Base-by-base conservation (phyloP, 2,797 vertebrate genomes). In the Rhinogobio ventralis region DNA sequence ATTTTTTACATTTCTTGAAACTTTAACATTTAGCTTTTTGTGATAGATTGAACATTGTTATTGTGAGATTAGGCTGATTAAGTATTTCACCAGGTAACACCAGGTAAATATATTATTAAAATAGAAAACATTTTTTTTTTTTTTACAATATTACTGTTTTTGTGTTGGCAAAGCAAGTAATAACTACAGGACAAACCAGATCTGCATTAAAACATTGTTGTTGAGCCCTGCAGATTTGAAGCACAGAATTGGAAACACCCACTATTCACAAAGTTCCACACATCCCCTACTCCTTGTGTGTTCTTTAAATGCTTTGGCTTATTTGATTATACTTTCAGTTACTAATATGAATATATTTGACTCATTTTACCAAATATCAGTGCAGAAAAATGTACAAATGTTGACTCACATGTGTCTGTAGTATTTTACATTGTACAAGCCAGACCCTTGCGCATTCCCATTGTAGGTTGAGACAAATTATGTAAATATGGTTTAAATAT, bases 1-100 rank as follows among this genome's bases (percentile, higher is more conserved):
- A 6, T 74, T 53, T 51, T 73, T 73, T 73, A 20, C 13, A 73
- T 73, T 25, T 73, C 71, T 51, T 51, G 17, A 51, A 30, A 73
- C 25, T 19, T 28, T 49, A 51, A 20, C 25, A 28, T 49, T 9
- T 49, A 15, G 13, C 45, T 28, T 49, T 72, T 15, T 49, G 2
- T 19, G n/a, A 72, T 28, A 10, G 42, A 46, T 15, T 72, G 5
- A 49, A 49, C 8, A 45, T 46, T 72, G 15, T 25, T 49, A 9
- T 72, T 72, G 69, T 30, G 45, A 49, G 46, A 49, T 28, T 73
- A 25, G 45, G 28, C 45, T 19, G 28, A 49, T 72, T 46, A 46
- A 28, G 42, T 72, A 46, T 55, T 8, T 55, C 53, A 55, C 20
- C 20, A 23, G 53, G 3, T 57, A n/a, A n/a, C 4, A 4, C 51